These are phyloP conservation scores for Tetramorium bicarinatum DNA, from an alignment of 2,888 invertebrate species.

Conservation along the genomic window DNA sequence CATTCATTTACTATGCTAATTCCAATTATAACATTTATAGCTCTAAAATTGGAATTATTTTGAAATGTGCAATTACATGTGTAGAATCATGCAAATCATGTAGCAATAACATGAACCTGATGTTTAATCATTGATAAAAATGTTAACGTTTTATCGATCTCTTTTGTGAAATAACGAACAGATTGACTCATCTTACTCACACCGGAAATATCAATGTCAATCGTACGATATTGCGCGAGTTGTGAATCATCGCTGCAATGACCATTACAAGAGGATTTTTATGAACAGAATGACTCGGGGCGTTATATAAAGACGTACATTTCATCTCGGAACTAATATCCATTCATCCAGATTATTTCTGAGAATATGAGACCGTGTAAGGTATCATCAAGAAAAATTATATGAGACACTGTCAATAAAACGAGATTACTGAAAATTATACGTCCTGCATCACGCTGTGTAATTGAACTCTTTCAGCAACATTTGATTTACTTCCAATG, in stretches of 20 bases:
- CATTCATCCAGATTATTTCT: conserved; percentile 20
- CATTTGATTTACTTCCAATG: background rate
- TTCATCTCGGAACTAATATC: conserved; percentile 5
- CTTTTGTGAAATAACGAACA: conserved; percentile 18
- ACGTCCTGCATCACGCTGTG: background rate
- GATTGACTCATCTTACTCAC: conserved; percentile 47
- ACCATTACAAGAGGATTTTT: conserved; percentile 17
- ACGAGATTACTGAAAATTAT: conserved; percentile 25
- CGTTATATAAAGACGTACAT: conserved; percentile 29
- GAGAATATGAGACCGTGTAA: conserved; percentile 15
- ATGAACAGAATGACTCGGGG: conserved; percentile 32
- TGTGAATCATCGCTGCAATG: conserved; percentile 62
- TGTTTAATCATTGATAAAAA: conserved; percentile 54
- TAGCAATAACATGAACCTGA: conserved; percentile 33
- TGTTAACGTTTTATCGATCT: conserved; percentile 40
- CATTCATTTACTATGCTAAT: conserved; percentile 16
- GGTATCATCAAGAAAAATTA: conserved; percentile 2
- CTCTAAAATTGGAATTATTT: conserved; percentile 15
- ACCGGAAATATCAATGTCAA: conserved; percentile 67
- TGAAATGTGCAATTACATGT: conserved; percentile 49
- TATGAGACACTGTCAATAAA: background rate
- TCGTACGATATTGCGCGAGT: conserved; percentile 47
- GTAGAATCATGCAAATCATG: conserved; percentile 37
- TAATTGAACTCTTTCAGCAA: conserved; percentile 4
- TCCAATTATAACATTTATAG: conserved; percentile 30